Evolutionary conservation across 2,888 invertebrate species (phyloP), one percentile per base, ranked within the genome.

Genomic region (Melipona bicolor): DNA sequence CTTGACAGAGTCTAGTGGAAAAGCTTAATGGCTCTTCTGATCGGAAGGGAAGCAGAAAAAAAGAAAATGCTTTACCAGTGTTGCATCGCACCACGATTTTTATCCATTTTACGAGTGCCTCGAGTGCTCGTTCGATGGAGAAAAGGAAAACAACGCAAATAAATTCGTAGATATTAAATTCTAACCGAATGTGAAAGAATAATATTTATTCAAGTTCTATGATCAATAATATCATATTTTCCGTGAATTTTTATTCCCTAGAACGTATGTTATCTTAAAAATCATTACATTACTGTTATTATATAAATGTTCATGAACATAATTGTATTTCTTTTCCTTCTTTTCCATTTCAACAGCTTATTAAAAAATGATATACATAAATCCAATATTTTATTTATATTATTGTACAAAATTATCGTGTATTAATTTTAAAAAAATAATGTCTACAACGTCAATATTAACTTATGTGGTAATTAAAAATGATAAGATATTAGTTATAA

Each of bases 1-100:
- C 85, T 87, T 80, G 85, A 73, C 70, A 72, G 72, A 73, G 79
- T 85, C 85, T 77, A 85, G 82, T 80, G 83, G 75, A 72, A 83
- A 67, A 78, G 78, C 79, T 80, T 81, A 77, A 83, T 83, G 79
- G 75, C 75, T 72, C 77, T 79, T 56, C 62, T 84, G 80, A 85
- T 85, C 84, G 74, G 77, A 64, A 64, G 71, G n/a, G 76, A 65
- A 71, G 61, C 21, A 49, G 56, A 49, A 24, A 74, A 77, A 78
- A 77, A 74, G 59, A 65, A 79, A 84, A 76, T 70, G 52, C 75
- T 81, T 84, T 74, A 79, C 79, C 76, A 70, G 72, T 79, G 84
- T 85, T 81, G 75, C 78, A 72, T 70, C 85, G 78, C 50, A 70
- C 78, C 71, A 68, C 81, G 81, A 86, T 84, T 84, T 85, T 84